Base-by-base conservation (phyloP, 2,113 vertebrate genomes). In the Platysternon megacephalum region DNA sequence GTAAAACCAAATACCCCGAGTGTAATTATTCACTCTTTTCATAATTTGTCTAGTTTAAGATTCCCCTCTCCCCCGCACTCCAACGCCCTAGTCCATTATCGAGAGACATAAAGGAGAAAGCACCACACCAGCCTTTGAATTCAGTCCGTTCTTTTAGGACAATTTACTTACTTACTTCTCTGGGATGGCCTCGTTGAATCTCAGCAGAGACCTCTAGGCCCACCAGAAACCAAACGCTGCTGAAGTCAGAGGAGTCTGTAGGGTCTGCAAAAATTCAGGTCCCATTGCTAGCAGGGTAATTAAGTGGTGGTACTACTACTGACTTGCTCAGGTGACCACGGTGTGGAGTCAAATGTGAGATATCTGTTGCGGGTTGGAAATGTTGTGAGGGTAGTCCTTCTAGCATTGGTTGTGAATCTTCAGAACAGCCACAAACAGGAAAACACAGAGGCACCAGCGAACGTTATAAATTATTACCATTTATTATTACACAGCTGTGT, bases 161-260 rank as follows among this genome's bases (percentile, higher is more conserved):
- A 94, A 88, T 88, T 74, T 85, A 58, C 68, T 87, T 80, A 76
- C 74, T 88, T 80, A 76, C 81, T 91, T 96, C 53, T 78, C 1
- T 0, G 53, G 79, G 85, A 88, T 68, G 81, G 78, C 95, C 89
- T 81, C 26, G 24, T 74, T 92, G 91, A 94, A 68, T 91, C 74
- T 83, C 82, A 35, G 74, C 0, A 8, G 32, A 17, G 93, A 96
- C 94, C 94, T 97, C 93, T 95, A 68, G 39, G 83, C 85, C 95
- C 95, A 91, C 76, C 93, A 94, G 96, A 96, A 96, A 97, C 92
- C 89, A 94, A 81, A 96, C 95, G 92, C 96, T 96, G 95, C 84
- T 96, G 96, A 97, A 93, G 95, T 96, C 96, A 97, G 96, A 87
- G 3, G 1, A 96, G 89, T 93, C 96, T 93, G 94, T 93, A 84